These are phyloP conservation scores for Lanistes nyassanus DNA, from an alignment of 1,140 invertebrate genomes.

Conservation along the genomic window DNA sequence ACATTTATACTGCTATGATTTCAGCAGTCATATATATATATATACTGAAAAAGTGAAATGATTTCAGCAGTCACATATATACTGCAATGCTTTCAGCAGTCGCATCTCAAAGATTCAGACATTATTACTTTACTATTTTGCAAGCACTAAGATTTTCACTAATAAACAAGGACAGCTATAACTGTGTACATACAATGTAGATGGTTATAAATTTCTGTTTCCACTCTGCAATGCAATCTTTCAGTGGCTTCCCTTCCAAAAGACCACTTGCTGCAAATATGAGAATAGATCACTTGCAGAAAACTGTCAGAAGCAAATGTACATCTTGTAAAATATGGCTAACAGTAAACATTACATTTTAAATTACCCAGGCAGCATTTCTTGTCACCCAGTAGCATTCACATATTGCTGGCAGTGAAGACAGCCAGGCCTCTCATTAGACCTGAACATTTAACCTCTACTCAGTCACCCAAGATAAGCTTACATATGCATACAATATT, in stretches of 20 bases:
- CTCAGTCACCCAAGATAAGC: no score
- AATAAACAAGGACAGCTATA: no score
- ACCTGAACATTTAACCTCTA: no score
- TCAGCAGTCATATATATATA: no score
- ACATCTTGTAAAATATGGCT: neutral
- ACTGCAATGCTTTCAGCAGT: no score
- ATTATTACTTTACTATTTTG: no score
- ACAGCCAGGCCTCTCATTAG: no score
- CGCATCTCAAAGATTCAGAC: no score
- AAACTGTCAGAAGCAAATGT: slow-evolving; percentile 50
- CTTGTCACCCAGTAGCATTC: neutral
- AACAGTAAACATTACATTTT: neutral
- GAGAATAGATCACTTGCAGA: slow-evolving; percentile 80
- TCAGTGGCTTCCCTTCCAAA: slow-evolving; percentile 47
- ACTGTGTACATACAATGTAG: slow-evolving; percentile 46
- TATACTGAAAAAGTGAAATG: neutral
- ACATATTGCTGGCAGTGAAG: no score
- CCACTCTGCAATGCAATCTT: slow-evolving; percentile 44
- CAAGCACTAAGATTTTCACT: no score
- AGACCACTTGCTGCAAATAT: slow-evolving; percentile 70
- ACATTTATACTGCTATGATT: neutral
- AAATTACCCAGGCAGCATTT: neutral
- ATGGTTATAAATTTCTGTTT: slow-evolving; percentile 56
- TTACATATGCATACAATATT: no score
- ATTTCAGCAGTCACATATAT: neutral